Evolutionary conservation across 2,113 vertebrate genomes (phyloP).

Genomic region (Colistium nudipinnis): DNA sequence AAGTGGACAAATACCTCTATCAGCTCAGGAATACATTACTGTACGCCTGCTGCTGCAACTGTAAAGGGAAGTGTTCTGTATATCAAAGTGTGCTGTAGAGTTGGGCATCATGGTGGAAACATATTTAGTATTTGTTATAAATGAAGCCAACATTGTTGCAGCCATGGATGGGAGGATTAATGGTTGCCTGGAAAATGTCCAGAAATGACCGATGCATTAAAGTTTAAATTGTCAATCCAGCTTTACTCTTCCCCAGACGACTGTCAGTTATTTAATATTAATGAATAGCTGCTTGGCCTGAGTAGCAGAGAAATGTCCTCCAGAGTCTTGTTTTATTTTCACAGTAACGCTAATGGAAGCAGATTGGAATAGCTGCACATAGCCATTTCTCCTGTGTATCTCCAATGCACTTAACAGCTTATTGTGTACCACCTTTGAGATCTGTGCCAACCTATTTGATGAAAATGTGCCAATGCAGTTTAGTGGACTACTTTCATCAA

Average conservation of each 20-base stretch:
- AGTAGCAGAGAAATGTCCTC: constrained; percentile 43
- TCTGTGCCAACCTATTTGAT: background rate
- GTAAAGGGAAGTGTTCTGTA: background rate
- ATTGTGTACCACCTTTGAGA: constrained; percentile 1
- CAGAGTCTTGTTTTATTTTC: constrained; percentile 33
- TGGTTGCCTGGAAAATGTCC: constrained; percentile 3
- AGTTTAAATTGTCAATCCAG: constrained; percentile 25
- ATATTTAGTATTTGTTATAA: background rate
- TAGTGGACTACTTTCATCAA: background rate
- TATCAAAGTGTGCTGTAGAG: background rate
- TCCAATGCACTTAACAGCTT: constrained; percentile 6
- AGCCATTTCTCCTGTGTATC: constrained; percentile 33
- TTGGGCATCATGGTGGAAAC: background rate
- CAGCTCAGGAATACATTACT: constrained; percentile 20
- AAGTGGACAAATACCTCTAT: constrained; percentile 21
- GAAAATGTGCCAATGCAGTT: background rate
- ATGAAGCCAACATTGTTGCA: background rate
- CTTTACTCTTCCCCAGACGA: constrained; percentile 28
- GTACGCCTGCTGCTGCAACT: constrained; percentile 13
- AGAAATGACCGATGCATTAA: constrained; percentile 30
- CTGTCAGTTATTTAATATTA: constrained; percentile 52
- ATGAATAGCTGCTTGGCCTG: constrained; percentile 41
- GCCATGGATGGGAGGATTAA: background rate
- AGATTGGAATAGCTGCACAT: background rate
- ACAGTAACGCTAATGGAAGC: constrained; percentile 39